Evolutionary conservation across 2,113 vertebrate genomes (phyloP).

Genomic region (Cricetomys ansorgei): DNA sequence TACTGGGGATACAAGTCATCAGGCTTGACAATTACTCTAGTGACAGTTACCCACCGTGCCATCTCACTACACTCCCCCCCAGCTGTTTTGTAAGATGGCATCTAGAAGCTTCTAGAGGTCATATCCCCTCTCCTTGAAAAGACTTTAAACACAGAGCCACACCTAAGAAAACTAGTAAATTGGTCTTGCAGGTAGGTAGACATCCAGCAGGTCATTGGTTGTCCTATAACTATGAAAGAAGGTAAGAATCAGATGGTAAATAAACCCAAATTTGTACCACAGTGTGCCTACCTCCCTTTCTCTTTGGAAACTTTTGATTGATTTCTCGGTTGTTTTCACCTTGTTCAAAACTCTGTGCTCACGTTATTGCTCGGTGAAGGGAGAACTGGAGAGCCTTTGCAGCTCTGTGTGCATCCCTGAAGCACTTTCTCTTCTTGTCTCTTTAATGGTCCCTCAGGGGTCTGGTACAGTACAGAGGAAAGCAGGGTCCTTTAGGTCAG

Average conservation of each 20-base stretch:
- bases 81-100: neutral
- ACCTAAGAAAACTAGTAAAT: neutral
- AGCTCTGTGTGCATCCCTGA: conserved; percentile 67
- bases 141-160: neutral
- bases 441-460: conserved; percentile 53
- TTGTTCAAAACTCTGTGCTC: conserved; percentile 73
- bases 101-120: neutral
- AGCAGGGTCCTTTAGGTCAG: conserved; percentile 69
- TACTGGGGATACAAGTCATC: too few species aligned
- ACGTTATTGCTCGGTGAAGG: conserved; percentile 77
- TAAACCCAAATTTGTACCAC: neutral
- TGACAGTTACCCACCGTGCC: neutral
- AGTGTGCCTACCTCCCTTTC: neutral
- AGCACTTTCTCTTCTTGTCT: conserved; percentile 60
- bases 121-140: neutral
- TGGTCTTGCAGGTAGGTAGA: neutral
- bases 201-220: neutral
- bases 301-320: conserved; percentile 77
- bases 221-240: neutral
- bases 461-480: conserved; percentile 78
- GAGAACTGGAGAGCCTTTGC: neutral
- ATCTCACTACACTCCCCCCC: neutral
- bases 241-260: neutral
- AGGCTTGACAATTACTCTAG: too few species aligned
- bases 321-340: conserved; percentile 79